Percentiles rank a stretch among this genome's conserved stretches.
These are phyloP conservation scores for Polyommatus iphigenia DNA, from an alignment of 2,888 invertebrate species.

Conservation along the genomic window DNA sequence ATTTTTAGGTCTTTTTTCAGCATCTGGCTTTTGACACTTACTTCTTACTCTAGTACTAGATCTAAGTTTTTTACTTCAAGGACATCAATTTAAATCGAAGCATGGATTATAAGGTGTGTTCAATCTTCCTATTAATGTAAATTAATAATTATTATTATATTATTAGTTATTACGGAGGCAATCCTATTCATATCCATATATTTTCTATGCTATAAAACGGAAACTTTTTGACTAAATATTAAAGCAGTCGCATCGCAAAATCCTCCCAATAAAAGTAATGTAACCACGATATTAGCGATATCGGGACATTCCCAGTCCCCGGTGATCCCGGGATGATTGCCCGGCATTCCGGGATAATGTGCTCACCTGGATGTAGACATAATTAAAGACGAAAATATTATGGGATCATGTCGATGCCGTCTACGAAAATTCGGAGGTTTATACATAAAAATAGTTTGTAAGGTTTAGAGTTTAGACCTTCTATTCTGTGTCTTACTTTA, in stretches of 20 bases:
- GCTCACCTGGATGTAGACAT: slow-evolving; percentile 9
- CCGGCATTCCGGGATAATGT: slow-evolving; percentile 47
- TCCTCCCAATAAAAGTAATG: slow-evolving; percentile 21
- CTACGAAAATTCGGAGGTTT: neutral
- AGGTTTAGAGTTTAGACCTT: too few species aligned
- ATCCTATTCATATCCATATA: neutral
- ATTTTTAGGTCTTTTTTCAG: too few species aligned
- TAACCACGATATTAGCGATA: neutral
- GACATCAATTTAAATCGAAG: too few species aligned
- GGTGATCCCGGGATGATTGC: slow-evolving; percentile 65
- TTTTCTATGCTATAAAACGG: neutral
- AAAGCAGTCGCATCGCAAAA: slow-evolving; percentile 12
- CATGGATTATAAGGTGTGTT: too few species aligned
- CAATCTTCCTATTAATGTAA: too few species aligned
- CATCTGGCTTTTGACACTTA: too few species aligned
- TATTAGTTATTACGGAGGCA: neutral
- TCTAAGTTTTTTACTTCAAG: too few species aligned
- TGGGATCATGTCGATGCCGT: neutral
- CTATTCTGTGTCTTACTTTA: too few species aligned
- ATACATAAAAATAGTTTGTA: neutral
- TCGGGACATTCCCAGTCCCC: slow-evolving; percentile 43
- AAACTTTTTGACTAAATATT: neutral
- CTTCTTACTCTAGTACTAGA: too few species aligned
- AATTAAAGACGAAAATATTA: slow-evolving; percentile 1
- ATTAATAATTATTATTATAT: too few species aligned